Conservation (phyloP, 2,888 invertebrate species). For the Campoletis raptor region DNA sequence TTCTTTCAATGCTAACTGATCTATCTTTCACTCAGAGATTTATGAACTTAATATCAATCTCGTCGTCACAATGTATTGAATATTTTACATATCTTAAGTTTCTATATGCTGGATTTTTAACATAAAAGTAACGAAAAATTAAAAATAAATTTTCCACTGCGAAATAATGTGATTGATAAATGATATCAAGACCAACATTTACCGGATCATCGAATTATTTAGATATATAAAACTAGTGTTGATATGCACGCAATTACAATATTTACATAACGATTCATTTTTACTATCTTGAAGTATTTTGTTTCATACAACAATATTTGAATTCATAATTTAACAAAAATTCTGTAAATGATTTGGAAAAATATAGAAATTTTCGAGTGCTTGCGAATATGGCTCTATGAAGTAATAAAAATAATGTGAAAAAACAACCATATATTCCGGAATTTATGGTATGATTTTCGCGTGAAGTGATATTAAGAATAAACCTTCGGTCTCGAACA, state of each 20-base stretch:
- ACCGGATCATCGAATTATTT: too few species aligned
- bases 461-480: background rate
- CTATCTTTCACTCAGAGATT: background rate
- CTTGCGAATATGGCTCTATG: background rate
- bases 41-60: background rate
- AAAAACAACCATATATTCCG: background rate
- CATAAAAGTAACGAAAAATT: background rate
- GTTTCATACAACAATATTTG: background rate
- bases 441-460: background rate
- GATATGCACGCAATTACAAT: background rate
- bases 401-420: background rate
- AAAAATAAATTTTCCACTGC: too few species aligned
- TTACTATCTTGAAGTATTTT: background rate
- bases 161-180: too few species aligned
- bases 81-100: too few species aligned
- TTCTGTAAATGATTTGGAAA: background rate
- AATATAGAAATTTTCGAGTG: background rate
- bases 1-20: background rate
- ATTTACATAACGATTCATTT: background rate
- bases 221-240: too few species aligned
- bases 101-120: background rate
- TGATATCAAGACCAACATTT: too few species aligned
- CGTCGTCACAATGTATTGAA: too few species aligned
- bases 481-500: constrained; percentile 28
- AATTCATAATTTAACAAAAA: background rate